Evolutionary conservation across 2,797 vertebrate species (phyloP).

Genomic region (Brachyrhaphis roseni): DNA sequence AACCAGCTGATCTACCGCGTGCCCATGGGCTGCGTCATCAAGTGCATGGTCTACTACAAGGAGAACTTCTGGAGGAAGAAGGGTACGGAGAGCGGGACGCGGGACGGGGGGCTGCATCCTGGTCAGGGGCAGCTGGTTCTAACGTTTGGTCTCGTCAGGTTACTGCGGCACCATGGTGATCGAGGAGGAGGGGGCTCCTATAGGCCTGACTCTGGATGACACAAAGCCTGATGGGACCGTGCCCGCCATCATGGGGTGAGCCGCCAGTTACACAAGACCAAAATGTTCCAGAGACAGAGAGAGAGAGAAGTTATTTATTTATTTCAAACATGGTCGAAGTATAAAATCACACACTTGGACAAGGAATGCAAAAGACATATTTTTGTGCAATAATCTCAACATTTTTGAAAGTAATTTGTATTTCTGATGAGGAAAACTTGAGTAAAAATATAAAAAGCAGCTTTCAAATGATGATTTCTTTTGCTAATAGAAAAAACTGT

Average conservation of each 20-base stretch:
- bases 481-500: background rate
- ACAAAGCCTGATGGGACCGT: conserved; percentile 92
- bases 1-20: conserved; percentile 94
- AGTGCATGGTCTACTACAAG: conserved; percentile 96
- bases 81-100: conserved; percentile 66
- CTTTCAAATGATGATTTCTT: background rate
- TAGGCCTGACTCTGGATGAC: conserved; percentile 92
- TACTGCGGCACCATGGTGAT: conserved; percentile 96
- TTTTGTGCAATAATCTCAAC: no score
- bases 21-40: conserved; percentile 96
- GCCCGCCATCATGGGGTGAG: conserved; percentile 94
- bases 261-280: background rate
- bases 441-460: background rate
- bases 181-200: conserved; percentile 91
- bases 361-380: no score
- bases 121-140: background rate
- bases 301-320: no score
- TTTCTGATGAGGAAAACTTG: background rate
- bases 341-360: no score
- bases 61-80: conserved; percentile 97
- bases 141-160: conserved; percentile 70
- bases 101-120: fast-evolving
- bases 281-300: background rate
- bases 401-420: background rate
- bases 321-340: no score